phyloP scores from a whole-genome alignment of 2,113 vertebrate species.

The Vicugna pacos region DNA sequence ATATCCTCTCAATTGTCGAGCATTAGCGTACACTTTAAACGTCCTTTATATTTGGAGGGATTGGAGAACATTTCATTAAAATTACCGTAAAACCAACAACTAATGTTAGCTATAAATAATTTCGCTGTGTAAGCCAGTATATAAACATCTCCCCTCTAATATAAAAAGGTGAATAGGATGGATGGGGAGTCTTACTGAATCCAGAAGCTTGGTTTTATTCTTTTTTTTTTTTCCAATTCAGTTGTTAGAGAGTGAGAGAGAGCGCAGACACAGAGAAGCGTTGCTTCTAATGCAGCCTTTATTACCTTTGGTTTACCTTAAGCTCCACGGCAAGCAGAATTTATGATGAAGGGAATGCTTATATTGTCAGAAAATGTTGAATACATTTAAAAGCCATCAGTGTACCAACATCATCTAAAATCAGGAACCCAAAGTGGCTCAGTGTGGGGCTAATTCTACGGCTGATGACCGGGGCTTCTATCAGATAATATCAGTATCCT shows the following conservation, averaged over 20 bases:
- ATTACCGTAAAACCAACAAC: conserved; percentile 74
- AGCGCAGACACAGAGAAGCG: background rate
- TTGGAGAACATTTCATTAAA: conserved; percentile 78
- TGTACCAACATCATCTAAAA: background rate
- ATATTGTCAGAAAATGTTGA: background rate
- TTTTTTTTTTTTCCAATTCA: background rate
- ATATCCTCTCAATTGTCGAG: conserved; percentile 74
- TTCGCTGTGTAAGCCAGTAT: conserved; percentile 17
- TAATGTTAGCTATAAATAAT: conserved; percentile 72
- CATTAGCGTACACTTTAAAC: conserved; percentile 70
- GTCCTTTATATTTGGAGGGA: conserved; percentile 68
- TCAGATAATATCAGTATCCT: no score
- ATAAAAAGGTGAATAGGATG: conserved; percentile 34
- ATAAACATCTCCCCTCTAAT: conserved; percentile 54
- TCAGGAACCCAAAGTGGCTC: background rate
- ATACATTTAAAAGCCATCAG: background rate
- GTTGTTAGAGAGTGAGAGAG: background rate
- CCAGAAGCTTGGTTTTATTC: conserved; percentile 3
- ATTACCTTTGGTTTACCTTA: background rate
- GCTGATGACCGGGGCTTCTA: background rate
- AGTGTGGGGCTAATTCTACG: accelerated
- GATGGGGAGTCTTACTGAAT: background rate
- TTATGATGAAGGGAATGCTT: background rate
- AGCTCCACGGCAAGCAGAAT: background rate
- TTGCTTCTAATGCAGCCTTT: background rate